A percentile compares a stretch with the other conserved stretches of the same genome.
These are phyloP conservation scores for Narcine bancroftii DNA, from an alignment of 2,113 vertebrate species.

Conservation along the genomic window DNA sequence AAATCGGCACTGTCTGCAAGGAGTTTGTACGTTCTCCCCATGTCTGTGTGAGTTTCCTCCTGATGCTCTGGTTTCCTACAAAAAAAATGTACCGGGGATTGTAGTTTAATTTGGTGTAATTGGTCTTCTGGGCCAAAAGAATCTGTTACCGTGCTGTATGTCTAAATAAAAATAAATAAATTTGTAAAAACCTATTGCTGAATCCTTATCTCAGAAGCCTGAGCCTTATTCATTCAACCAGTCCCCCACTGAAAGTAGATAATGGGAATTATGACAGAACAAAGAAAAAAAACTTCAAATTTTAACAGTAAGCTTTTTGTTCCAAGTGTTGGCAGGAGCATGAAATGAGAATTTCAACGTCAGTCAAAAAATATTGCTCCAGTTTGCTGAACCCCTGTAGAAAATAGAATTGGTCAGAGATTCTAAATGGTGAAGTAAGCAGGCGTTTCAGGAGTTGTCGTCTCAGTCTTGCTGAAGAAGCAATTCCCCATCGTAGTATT, in stretches of 20 bases:
- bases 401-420: neutral
- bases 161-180: too few species aligned
- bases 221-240: neutral
- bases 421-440: neutral
- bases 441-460: neutral
- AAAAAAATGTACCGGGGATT: too few species aligned
- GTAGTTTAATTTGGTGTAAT: too few species aligned
- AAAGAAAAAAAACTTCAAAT: neutral
- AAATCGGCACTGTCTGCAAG: too few species aligned
- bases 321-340: neutral
- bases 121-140: too few species aligned
- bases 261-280: neutral
- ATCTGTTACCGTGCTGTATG: too few species aligned
- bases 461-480: slow-evolving; percentile 4
- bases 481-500: neutral
- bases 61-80: too few species aligned
- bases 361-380: slow-evolving; percentile 27
- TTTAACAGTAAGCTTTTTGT: neutral
- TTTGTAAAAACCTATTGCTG: neutral
- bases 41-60: too few species aligned
- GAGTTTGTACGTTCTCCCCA: too few species aligned
- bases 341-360: neutral
- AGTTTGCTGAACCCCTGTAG: slow-evolving; percentile 7
- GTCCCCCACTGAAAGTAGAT: neutral
- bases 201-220: neutral